These are phyloP conservation scores for Azemiops feae DNA, from an alignment of 2,113 vertebrate species.

Conservation along the genomic window DNA sequence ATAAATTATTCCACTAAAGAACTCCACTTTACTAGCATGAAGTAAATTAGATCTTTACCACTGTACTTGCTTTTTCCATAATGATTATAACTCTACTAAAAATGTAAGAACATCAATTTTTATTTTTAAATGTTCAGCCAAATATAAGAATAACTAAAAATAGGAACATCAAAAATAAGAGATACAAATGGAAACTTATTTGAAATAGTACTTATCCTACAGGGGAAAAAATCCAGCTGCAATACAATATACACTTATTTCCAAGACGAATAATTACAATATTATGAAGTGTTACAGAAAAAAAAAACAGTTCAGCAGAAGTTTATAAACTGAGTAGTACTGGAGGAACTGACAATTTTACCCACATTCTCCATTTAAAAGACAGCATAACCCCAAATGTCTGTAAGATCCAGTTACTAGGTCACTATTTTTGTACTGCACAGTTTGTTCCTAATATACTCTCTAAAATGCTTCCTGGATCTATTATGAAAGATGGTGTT, in stretches of 20 bases:
- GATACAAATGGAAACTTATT: neutral
- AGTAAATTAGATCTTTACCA: neutral
- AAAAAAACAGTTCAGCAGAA: fast-evolving
- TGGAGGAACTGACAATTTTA: neutral
- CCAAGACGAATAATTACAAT: neutral
- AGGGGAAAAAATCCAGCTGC: neutral
- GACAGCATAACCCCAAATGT: neutral
- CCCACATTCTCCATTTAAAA: slow-evolving; percentile 59
- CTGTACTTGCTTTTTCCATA: neutral
- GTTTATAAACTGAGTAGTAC: neutral
- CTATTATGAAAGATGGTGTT: fast-evolving
- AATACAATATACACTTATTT: neutral
- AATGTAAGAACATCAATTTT: neutral
- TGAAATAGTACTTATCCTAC: neutral
- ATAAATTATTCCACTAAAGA: neutral
- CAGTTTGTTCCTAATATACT: fast-evolving
- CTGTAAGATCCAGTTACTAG: neutral
- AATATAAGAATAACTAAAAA: neutral
- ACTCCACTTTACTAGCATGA: neutral
- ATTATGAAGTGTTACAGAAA: neutral
- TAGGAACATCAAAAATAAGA: neutral
- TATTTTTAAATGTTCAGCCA: neutral
- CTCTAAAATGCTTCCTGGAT: neutral
- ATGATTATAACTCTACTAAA: neutral
- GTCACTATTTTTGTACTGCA: neutral